A percentile compares a stretch with the other conserved stretches of the same genome.
Evolutionary conservation across 2,888 invertebrate species (phyloP).

Genomic region (Shargacucullia verbasci): DNA sequence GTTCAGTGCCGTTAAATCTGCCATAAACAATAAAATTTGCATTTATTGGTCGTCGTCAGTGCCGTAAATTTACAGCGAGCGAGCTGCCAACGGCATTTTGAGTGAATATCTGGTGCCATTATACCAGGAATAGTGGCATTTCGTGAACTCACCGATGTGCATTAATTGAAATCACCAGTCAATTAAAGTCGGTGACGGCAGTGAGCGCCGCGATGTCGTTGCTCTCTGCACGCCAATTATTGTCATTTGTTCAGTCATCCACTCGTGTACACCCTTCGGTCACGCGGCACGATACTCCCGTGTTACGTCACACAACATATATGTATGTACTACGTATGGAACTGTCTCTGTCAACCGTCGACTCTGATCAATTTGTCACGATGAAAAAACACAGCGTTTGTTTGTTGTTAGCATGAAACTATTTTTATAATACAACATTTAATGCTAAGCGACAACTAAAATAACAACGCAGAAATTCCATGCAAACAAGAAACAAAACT

Average conservation of each 20-base stretch:
- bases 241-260: slow-evolving; percentile 77
- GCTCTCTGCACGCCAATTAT: slow-evolving; percentile 79
- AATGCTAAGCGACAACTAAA: slow-evolving; percentile 58
- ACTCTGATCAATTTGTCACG: slow-evolving; percentile 35
- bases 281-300: slow-evolving; percentile 52
- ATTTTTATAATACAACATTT: slow-evolving; percentile 49
- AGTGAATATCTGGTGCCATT: slow-evolving; percentile 83
- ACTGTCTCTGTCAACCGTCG: slow-evolving; percentile 31
- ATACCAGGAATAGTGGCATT: slow-evolving; percentile 75
- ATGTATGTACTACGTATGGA: slow-evolving; percentile 38
- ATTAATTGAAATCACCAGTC: slow-evolving; percentile 85
- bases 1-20: slow-evolving; percentile 86
- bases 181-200: slow-evolving; percentile 79
- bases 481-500: slow-evolving; percentile 83
- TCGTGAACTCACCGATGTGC: slow-evolving; percentile 78
- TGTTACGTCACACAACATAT: slow-evolving; percentile 43
- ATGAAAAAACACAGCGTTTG: slow-evolving; percentile 28
- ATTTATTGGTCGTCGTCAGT: slow-evolving; percentile 87
- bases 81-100: slow-evolving; percentile 86
- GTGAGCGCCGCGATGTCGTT: slow-evolving; percentile 68
- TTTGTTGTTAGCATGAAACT: slow-evolving; percentile 33
- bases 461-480: slow-evolving; percentile 71
- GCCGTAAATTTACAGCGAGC: slow-evolving; percentile 83
- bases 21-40: slow-evolving; percentile 89
- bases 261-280: slow-evolving; percentile 65